phyloP scores from a whole-genome alignment of 2,888 invertebrate genomes.

The Margaritifera margaritifera region DNA sequence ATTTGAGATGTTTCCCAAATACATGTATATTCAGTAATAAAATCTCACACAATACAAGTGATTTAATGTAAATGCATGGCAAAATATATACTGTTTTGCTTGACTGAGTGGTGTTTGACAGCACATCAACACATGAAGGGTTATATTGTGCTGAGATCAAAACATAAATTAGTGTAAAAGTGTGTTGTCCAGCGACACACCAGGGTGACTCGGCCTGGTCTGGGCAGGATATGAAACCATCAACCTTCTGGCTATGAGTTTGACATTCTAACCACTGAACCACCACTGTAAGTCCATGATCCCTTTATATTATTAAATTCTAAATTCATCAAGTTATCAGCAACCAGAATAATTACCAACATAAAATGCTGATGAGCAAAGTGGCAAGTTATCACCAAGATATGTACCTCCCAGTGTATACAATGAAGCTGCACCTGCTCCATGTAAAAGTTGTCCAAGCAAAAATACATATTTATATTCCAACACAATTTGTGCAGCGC shows the following conservation, averaged over 20 bases:
- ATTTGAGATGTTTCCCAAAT: too few species aligned
- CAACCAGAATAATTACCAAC: constrained; percentile 79
- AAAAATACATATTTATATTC: constrained; percentile 80
- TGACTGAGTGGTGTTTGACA: too few species aligned
- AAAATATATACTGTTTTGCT: too few species aligned
- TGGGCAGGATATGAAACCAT: neutral
- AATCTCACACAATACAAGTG: too few species aligned
- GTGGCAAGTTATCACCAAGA: constrained; percentile 90
- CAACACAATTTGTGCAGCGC: constrained; percentile 41
- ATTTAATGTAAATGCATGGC: too few species aligned
- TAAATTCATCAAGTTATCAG: neutral
- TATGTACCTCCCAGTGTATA: constrained; percentile 91
- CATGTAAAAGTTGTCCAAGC: constrained; percentile 86
- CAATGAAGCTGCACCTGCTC: constrained; percentile 88
- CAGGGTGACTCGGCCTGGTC: too few species aligned
- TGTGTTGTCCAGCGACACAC: too few species aligned
- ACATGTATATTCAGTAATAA: too few species aligned
- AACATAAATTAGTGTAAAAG: too few species aligned
- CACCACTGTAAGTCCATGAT: neutral
- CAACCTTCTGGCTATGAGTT: neutral
- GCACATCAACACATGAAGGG: too few species aligned
- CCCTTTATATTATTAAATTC: neutral
- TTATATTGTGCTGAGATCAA: too few species aligned
- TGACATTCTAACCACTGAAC: neutral
- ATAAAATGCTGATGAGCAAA: constrained; percentile 89